phyloP scores from a whole-genome alignment of 2,888 invertebrate genomes.

The Ctena decussata region DNA sequence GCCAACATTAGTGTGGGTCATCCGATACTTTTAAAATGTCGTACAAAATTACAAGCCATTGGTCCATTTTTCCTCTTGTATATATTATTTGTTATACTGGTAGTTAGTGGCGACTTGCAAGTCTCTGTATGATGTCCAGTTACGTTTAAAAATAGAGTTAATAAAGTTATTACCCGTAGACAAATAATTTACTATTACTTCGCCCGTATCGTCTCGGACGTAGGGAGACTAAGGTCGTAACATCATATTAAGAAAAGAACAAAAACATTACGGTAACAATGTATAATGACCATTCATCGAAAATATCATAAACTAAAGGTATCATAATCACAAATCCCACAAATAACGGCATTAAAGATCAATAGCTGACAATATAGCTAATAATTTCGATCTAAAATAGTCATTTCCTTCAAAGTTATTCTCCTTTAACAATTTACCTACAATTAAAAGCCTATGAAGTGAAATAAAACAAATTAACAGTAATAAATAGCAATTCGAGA shows the following conservation, averaged over 20 bases:
- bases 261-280: not conserved
- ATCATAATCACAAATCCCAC: slow-evolving; percentile 4
- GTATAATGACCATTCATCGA: not conserved
- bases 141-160: not conserved
- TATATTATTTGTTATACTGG: too few species aligned
- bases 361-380: not conserved
- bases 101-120: too few species aligned
- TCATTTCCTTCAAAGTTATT: slow-evolving; percentile 10
- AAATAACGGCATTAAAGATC: not conserved
- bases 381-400: slow-evolving; percentile 9
- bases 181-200: not conserved
- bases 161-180: not conserved
- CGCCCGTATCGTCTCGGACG: not conserved
- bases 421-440: slow-evolving; percentile 12
- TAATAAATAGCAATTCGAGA: not conserved
- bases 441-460: slow-evolving; percentile 1
- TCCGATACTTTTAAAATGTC: too few species aligned
- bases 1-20: too few species aligned
- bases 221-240: not conserved
- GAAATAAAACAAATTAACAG: slow-evolving; percentile 12
- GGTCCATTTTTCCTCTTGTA: too few species aligned
- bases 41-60: too few species aligned
- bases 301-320: not conserved
- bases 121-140: too few species aligned
- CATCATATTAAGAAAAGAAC: not conserved